Base-by-base conservation (phyloP, 2,888 invertebrate genomes). In the Calameuta pallipes region DNA sequence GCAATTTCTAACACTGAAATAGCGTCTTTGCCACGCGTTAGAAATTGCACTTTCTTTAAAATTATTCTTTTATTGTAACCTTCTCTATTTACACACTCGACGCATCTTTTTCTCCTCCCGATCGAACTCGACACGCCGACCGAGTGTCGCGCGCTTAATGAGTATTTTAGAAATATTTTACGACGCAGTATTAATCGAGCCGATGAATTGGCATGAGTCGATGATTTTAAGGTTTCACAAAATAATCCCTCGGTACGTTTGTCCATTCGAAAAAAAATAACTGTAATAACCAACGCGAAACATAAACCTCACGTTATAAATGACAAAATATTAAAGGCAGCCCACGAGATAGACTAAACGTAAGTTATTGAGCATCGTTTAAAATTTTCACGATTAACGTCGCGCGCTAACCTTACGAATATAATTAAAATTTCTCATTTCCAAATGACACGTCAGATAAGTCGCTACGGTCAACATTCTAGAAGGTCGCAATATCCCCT, bases 41-140 rank as follows among this genome's bases (percentile, higher is more conserved):
- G 83, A 83, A 88, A 88, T 88, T 88, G 87, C 87, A 89, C 87
- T 87, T 88, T 85, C 82, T 76, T 76, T 68, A 77, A 76, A 78
- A 76, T 79, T 79, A 81, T 82, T 77, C 74, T 76, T 79, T 75
- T 73, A 37, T 74, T 84, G 80, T 83, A 83, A 83, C 79, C 76
- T 78, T 80, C 79, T 78, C 71, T 81, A 82, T 84, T 80, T 85
- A 85, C 82, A 84, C 79, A 81, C 78, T 76, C 71, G 76, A 82
- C 81, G 79, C 79, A 76, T 78, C 82, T 79, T 80, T 37, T 78
- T 82, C 36, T 85, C 74, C 75, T 77, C 78, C 76, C 79, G 78
- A 76, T 83, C 75, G 78, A 76, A 77, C 77, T 79, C 82, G 81
- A 75, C 81, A 81, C 79, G 80, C 70, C 75, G 81, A 74, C 78